Percentiles rank a stretch among this genome's conserved stretches.
phyloP scores from a whole-genome alignment of 2,113 vertebrate genomes.

The Athene cunicularia region DNA sequence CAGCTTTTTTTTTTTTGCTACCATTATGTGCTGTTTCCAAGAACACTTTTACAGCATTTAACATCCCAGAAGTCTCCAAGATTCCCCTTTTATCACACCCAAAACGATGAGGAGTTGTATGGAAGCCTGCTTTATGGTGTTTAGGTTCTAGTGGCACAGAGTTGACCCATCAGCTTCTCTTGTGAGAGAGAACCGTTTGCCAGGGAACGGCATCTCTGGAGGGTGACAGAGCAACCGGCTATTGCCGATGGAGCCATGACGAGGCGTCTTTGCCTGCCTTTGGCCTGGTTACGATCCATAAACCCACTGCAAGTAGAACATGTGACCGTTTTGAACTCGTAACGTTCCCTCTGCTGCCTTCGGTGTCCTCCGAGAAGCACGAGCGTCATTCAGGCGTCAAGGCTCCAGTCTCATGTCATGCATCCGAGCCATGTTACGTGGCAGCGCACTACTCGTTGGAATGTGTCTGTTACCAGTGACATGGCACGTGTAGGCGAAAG shows the following conservation, averaged over 20 bases:
- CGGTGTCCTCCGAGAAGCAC: not conserved
- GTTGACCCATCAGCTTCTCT: not conserved
- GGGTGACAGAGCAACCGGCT: not conserved
- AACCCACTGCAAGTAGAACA: not conserved
- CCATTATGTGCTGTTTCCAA: not conserved
- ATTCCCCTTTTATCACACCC: not conserved
- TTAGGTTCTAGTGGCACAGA: not conserved
- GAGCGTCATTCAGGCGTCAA: not conserved
- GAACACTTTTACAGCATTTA: not conserved
- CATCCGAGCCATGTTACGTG: not conserved
- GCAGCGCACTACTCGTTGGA: not conserved
- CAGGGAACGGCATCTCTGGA: not conserved
- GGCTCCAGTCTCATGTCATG: not conserved
- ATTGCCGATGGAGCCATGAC: not conserved
- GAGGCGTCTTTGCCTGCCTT: not conserved
- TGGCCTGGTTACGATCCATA: not conserved
- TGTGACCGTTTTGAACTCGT: not conserved
- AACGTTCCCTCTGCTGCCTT: not conserved
- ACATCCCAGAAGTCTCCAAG: not conserved
- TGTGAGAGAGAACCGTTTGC: not conserved
- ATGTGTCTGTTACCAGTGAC: not conserved
- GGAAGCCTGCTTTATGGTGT: not conserved
- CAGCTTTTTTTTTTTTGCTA: not conserved
- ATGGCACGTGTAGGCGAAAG: not conserved
- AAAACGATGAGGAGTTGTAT: fast-evolving